These are phyloP conservation scores for Pseudobourletiella spinata DNA, from an alignment of 1,140 invertebrate species.

Conservation along the genomic window DNA sequence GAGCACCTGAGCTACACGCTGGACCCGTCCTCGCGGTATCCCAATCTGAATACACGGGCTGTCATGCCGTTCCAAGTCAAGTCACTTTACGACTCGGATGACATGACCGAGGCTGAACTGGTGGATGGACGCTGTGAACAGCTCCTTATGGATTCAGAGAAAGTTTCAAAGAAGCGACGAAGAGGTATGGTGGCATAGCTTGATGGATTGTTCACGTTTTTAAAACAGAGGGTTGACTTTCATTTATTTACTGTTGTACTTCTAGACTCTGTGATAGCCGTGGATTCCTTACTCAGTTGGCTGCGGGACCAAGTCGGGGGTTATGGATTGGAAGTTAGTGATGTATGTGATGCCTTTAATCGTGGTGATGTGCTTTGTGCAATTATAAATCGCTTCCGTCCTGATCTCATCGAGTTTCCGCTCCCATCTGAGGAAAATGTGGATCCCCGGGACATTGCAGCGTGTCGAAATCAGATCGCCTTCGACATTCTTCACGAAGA, in stretches of 20 bases:
- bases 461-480: conserved; percentile 66
- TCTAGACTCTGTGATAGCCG: conserved; percentile 55
- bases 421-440: conserved; percentile 43
- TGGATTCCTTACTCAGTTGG: conserved; percentile 66
- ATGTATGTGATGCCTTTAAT: conserved; percentile 63
- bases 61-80: conserved; percentile 56
- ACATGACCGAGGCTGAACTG: conserved; percentile 27
- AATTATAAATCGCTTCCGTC: conserved; percentile 74
- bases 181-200: conserved; percentile 1
- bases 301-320: conserved; percentile 60
- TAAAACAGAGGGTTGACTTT: no score
- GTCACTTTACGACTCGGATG: conserved; percentile 41
- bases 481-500: conserved; percentile 73
- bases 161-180: conserved; percentile 27
- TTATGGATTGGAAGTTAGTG: conserved; percentile 57
- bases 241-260: no score
- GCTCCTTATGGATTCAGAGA: conserved; percentile 24
- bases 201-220: background rate
- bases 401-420: conserved; percentile 71
- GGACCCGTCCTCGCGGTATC: conserved; percentile 69
- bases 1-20: conserved; percentile 80
- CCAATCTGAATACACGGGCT: conserved; percentile 48
- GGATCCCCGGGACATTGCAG: conserved; percentile 51
- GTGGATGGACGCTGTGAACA: conserved; percentile 40
- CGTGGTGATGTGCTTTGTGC: conserved; percentile 69